These are phyloP conservation scores for Cryptocephalus primarius DNA, from an alignment of 2,888 invertebrate species.

Conservation along the genomic window DNA sequence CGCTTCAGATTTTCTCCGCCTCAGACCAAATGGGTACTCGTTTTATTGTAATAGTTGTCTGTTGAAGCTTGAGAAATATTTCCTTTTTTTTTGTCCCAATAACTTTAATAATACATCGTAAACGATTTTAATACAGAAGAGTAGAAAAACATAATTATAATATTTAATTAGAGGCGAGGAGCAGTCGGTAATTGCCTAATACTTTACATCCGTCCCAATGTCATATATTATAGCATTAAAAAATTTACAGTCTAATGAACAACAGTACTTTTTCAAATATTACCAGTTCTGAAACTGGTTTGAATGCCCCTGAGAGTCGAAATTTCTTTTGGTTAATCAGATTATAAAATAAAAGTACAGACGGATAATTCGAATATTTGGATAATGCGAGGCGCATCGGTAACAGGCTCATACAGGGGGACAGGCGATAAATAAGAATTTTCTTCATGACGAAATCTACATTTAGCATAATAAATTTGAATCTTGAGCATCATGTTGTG, in stretches of 20 bases:
- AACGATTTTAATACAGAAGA: too few relatives aligned
- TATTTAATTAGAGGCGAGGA: slow-evolving; percentile 13
- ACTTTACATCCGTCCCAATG: slow-evolving; percentile 7
- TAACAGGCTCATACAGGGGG: too few relatives aligned
- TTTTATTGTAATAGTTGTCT: too few relatives aligned
- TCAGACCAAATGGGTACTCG: too few relatives aligned
- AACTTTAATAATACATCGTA: too few relatives aligned
- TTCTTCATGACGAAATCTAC: too few relatives aligned
- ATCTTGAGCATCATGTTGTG: too few relatives aligned
- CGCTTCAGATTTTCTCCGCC: too few relatives aligned
- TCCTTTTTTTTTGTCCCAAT: too few relatives aligned
- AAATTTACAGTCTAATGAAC: slow-evolving; percentile 18
- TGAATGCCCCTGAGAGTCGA: slow-evolving; percentile 16
- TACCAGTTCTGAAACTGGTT: slow-evolving; percentile 21
- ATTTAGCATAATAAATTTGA: too few relatives aligned
- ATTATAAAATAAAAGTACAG: slow-evolving; percentile 15
- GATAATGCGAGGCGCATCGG: slow-evolving; percentile 5
- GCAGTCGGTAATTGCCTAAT: slow-evolving; percentile 12
- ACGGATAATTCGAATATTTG: slow-evolving; percentile 18
- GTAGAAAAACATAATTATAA: slow-evolving; percentile 5
- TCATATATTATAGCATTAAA: slow-evolving; percentile 16
- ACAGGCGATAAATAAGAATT: too few relatives aligned
- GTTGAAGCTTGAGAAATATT: too few relatives aligned
- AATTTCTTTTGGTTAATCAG: slow-evolving; percentile 18
- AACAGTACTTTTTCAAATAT: slow-evolving; percentile 16